A percentile compares a stretch with the other conserved stretches of the same genome.
Evolutionary conservation across 2,797 vertebrate species (phyloP).

Genomic region (Leontopithecus rosalia): DNA sequence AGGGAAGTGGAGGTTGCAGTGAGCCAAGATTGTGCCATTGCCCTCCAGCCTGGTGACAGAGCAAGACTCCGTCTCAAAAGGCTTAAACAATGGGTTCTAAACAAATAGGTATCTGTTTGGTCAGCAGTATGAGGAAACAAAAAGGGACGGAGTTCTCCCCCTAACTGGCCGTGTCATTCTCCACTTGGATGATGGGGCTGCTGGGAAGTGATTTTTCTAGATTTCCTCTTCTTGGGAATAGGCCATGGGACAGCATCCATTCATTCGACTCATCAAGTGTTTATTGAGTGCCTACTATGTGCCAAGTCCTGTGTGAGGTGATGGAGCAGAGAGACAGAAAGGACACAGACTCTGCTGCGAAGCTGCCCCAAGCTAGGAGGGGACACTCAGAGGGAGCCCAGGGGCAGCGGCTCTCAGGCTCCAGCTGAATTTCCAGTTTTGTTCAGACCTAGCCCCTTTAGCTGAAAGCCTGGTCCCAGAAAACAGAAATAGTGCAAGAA

Average conservation of each 20-base stretch:
- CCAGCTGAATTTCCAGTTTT: not conserved
- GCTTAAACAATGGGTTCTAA: constrained; percentile 34
- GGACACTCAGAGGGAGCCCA: not conserved
- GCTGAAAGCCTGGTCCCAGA: not conserved
- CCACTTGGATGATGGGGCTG: not conserved
- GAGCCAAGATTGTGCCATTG: not conserved
- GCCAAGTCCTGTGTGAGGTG: not conserved
- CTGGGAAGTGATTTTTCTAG: not conserved
- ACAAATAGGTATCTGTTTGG: constrained; percentile 43
- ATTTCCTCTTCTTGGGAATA: not conserved
- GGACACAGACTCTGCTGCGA: not conserved
- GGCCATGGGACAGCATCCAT: not conserved
- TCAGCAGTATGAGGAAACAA: constrained; percentile 12
- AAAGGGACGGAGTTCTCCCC: not conserved
- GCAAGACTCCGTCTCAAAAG: not conserved
- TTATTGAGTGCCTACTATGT: not conserved
- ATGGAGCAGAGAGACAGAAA: not conserved
- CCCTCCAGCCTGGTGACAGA: not conserved
- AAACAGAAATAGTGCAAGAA: not conserved
- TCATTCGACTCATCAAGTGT: not conserved
- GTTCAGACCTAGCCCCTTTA: not conserved
- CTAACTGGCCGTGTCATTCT: not conserved
- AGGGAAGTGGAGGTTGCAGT: not conserved
- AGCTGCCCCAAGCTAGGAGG: not conserved
- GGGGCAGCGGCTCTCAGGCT: not conserved